phyloP scores from a whole-genome alignment of 2,113 vertebrate genomes.

The Chlamydotis undulata region DNA sequence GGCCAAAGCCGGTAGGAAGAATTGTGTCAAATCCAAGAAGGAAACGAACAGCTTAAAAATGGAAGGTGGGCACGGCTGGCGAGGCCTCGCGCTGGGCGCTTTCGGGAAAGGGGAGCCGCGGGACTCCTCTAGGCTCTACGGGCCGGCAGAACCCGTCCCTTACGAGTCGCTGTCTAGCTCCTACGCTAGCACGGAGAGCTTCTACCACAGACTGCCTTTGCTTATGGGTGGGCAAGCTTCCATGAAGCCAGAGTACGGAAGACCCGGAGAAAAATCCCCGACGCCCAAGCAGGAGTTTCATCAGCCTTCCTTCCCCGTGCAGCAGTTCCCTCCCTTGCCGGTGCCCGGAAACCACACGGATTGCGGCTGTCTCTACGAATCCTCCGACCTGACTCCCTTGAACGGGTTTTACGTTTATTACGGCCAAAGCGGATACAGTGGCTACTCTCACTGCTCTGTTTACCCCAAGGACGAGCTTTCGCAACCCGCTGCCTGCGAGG shows the following conservation, averaged over 20 bases:
- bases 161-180: slow-evolving; percentile 82
- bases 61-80: slow-evolving; percentile 63
- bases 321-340: slow-evolving; percentile 80
- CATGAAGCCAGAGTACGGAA: slow-evolving; percentile 83
- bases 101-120: slow-evolving; percentile 53
- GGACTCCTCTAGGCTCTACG: slow-evolving; percentile 45
- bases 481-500: slow-evolving; percentile 78
- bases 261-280: slow-evolving; percentile 83
- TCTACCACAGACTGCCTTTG: slow-evolving; percentile 89
- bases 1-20: slow-evolving; percentile 76
- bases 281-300: slow-evolving; percentile 90
- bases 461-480: slow-evolving; percentile 80
- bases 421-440: slow-evolving; percentile 76
- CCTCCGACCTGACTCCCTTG: slow-evolving; percentile 70
- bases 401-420: slow-evolving; percentile 79
- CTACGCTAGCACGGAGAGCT: slow-evolving; percentile 83
- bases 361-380: slow-evolving; percentile 72
- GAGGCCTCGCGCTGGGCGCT: slow-evolving; percentile 28
- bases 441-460: slow-evolving; percentile 79
- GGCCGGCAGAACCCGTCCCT: slow-evolving; percentile 29
- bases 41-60: slow-evolving; percentile 76
- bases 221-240: slow-evolving; percentile 87
- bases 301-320: slow-evolving; percentile 81
- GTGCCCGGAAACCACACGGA: slow-evolving; percentile 79
- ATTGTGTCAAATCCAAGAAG: slow-evolving; percentile 83